Percentiles rank a stretch among this genome's conserved stretches.
Conservation (phyloP, 2,797 vertebrate genomes). For the Spondyliosoma cantharus region DNA sequence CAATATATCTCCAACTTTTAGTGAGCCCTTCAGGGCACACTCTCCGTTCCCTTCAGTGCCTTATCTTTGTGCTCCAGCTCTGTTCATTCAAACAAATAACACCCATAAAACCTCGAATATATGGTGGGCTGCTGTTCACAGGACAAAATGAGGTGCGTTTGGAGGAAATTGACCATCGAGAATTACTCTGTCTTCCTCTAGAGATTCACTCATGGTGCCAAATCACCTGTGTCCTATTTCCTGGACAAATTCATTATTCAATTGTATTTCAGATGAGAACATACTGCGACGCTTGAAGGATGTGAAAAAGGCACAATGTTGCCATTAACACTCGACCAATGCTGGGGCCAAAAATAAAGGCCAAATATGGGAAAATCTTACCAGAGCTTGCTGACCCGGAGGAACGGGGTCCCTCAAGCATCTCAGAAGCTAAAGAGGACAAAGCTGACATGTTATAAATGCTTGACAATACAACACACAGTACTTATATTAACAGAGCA, state of each 20-base stretch:
- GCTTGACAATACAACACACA: background rate
- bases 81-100: conserved; percentile 52
- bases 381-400: conserved; percentile 82
- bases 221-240: conserved; percentile 6
- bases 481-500: background rate
- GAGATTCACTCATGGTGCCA: background rate
- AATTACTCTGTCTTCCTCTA: background rate
- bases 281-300: conserved; percentile 14
- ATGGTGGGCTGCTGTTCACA: conserved; percentile 4
- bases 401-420: conserved; percentile 80
- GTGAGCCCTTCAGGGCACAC: conserved; percentile 7
- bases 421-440: conserved; percentile 75
- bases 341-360: conserved; percentile 1
- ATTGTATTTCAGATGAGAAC: conserved; percentile 13
- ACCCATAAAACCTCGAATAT: conserved; percentile 44
- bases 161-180: conserved; percentile 1
- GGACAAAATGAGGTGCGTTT: conserved; percentile 16
- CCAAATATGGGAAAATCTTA: conserved; percentile 71
- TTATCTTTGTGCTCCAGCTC: conserved; percentile 68
- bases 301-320: conserved; percentile 1
- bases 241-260: conserved; percentile 15
- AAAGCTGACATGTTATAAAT: conserved; percentile 55
- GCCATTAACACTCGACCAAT: conserved; percentile 8
- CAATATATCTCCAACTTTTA: conserved; percentile 32
- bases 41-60: conserved; percentile 22